Evolutionary conservation across 92 coral and sea anemone genomes (phyloP).

Genomic region (Pocillopora grandis): DNA sequence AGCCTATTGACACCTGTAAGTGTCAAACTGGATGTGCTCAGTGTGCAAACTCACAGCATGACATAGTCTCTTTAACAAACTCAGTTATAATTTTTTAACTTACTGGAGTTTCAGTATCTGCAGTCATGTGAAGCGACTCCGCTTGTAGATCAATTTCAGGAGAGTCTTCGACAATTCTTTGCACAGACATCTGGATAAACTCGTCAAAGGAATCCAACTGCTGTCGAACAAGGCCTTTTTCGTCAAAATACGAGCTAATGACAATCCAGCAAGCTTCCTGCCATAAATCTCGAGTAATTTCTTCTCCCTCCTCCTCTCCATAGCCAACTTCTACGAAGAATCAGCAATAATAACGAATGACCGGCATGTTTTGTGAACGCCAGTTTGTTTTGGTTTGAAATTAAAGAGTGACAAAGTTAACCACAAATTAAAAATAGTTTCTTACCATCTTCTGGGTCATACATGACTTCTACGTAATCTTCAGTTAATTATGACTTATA

Average conservation of each 20-base stretch:
- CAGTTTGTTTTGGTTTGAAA: too few species aligned
- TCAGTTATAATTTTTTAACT: conserved; percentile 5
- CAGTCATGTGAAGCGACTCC: conserved; percentile 98
- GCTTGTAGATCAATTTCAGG: conserved; percentile 98
- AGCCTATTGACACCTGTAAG: too few species aligned
- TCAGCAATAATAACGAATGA: not conserved
- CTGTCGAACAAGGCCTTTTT: conserved; percentile 98
- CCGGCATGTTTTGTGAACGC: too few species aligned
- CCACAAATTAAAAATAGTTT: conserved; percentile 1
- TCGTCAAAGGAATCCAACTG: conserved; percentile 98
- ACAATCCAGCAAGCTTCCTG: conserved; percentile 99
- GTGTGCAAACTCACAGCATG: too few species aligned
- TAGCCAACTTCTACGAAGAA: conserved; percentile 67
- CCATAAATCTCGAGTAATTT: conserved; percentile 96
- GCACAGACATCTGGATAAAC: conserved; percentile 99
- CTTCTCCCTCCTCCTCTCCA: conserved; percentile 98
- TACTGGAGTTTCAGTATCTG: conserved; percentile 96
- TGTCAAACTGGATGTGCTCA: too few species aligned
- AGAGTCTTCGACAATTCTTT: conserved; percentile 96
- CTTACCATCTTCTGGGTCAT: conserved; percentile 98
- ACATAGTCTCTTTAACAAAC: too few species aligned
- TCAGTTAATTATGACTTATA: conserved; percentile 8
- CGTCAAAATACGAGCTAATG: conserved; percentile 98
- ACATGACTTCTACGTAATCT: conserved; percentile 51
- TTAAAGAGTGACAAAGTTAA: not conserved